Percentiles rank a stretch among this genome's conserved stretches.
Evolutionary conservation across 2,797 vertebrate species (phyloP).

Genomic region (Catharus ustulatus): DNA sequence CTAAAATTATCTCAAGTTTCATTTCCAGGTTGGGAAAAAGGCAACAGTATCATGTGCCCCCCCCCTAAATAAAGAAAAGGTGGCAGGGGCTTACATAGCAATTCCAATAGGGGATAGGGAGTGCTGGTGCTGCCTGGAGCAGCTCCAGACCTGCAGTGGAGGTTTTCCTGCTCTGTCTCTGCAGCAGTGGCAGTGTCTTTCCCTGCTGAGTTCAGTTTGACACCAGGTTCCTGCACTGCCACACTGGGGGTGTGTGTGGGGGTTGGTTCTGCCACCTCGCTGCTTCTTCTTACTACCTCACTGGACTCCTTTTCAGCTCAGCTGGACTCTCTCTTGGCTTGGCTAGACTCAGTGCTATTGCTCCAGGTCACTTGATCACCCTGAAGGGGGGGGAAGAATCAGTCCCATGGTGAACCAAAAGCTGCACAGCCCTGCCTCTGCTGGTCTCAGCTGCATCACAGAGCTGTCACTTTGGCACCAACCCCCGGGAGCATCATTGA

Average conservation of each 20-base stretch:
- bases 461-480: neutral
- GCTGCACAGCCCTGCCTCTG: neutral
- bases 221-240: neutral
- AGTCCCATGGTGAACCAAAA: neutral
- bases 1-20: neutral
- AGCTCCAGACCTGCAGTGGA: neutral
- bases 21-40: neutral
- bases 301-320: neutral
- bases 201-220: neutral
- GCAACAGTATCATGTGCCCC: neutral
- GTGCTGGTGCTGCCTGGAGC: neutral
- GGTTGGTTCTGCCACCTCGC: neutral
- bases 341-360: neutral
- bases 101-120: neutral
- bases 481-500: accelerated
- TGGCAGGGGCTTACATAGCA: neutral
- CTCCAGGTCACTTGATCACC: neutral
- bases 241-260: neutral
- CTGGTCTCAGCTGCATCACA: neutral
- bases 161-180: neutral
- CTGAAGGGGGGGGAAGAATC: neutral
- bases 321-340: neutral
- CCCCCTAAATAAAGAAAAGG: neutral
- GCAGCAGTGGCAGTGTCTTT: neutral
- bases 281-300: neutral